Evolutionary conservation across 2,113 vertebrate genomes (phyloP).

Genomic region (Mellivora capensis): DNA sequence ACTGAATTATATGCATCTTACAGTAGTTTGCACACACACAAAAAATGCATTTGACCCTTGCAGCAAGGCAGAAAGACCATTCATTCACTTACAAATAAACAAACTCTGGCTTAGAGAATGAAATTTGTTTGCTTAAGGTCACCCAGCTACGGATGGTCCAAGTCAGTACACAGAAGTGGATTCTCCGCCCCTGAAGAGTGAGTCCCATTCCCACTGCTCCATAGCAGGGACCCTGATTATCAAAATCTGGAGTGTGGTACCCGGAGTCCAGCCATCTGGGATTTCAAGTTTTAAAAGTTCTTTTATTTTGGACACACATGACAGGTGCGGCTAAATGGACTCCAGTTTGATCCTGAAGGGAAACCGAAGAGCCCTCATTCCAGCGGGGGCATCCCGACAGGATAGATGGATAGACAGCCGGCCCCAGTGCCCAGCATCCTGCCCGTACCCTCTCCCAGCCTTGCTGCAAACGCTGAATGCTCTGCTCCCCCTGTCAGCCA

Average conservation of each 20-base stretch:
- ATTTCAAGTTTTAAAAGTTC: not conserved
- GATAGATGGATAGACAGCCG: too few relatives aligned
- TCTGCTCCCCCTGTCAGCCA: accelerated
- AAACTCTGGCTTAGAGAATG: not conserved
- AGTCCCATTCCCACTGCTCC: not conserved
- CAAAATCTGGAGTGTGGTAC: not conserved
- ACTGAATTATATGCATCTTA: not conserved
- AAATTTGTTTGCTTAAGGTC: not conserved
- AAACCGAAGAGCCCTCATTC: not conserved
- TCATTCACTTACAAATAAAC: not conserved
- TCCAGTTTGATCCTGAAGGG: not conserved
- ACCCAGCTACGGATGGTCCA: not conserved
- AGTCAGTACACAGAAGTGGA: too few relatives aligned
- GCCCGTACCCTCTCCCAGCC: not conserved
- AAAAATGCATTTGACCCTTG: not conserved
- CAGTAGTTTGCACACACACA: too few relatives aligned
- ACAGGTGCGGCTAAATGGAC: not conserved
- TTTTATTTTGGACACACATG: not conserved
- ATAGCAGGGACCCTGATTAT: not conserved
- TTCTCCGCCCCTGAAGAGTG: not conserved
- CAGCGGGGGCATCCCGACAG: too few relatives aligned
- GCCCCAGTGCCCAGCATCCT: not conserved
- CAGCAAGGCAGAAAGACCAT: not conserved
- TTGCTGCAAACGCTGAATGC: not conserved
- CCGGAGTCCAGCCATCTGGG: not conserved